Evolutionary conservation across 2,113 vertebrate species (phyloP), one percentile per base, ranked within the genome.

Genomic region (Anhinga anhinga): DNA sequence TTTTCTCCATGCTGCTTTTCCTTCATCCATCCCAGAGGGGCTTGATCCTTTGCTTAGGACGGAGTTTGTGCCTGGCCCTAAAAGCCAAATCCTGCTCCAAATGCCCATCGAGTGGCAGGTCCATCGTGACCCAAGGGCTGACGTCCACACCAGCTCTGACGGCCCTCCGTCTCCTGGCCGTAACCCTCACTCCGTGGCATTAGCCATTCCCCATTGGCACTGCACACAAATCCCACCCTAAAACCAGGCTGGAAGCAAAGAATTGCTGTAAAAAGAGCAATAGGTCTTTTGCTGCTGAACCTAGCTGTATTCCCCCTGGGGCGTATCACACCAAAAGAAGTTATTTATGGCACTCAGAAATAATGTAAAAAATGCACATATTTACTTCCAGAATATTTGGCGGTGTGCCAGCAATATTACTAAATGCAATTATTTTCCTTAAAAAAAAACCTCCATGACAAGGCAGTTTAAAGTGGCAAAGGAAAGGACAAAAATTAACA

Each of bases 401-500:
- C 47, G 87, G 34, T 34, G 91, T 83, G 49, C 77, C 88, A 87
- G 77, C 34, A 72, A 42, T 69, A 93, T 79, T 94, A 79, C 52
- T 69, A 69, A 92, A 91, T 30, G 40, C 49, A 87, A 85, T 95
- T 91, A 89, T 85, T 95, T 97, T 82, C 27, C 44, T 67, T 63
- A 44, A 56, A 83, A 73, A 76, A 63, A 44, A 55, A n/a, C 25
- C 34, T 55, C 50, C 11, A 34, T 59, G 76, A 83, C 32, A 86
- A 69, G 34, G 45, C 27, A 87, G 25, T 73, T 92, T 94, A 45
- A 92, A 81, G 53, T 44, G 20, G 58, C 4, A 2, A 92, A 88
- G 25, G 34, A 91, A 93, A 90, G 76, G 92, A 93, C 52, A 92
- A 84, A 89, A 95, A 86, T 58, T 74, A 93, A 56, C 40, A n/a